Evolutionary conservation across 2,888 invertebrate species (phyloP).

Genomic region (Parnassius orleans): DNA sequence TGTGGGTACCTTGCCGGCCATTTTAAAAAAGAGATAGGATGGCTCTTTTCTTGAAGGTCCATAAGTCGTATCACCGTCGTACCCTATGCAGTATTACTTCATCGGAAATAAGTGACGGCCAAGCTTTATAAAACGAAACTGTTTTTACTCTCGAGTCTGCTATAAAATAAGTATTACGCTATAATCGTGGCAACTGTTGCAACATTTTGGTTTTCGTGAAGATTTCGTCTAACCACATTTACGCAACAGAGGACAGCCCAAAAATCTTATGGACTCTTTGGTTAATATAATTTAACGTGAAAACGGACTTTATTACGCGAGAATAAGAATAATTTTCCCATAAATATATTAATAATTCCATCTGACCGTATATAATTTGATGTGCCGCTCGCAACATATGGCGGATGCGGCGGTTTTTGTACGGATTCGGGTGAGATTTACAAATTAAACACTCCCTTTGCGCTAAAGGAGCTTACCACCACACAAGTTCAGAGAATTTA

Average conservation of each 20-base stretch:
- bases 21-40: no score
- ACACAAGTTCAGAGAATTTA: slow-evolving; percentile 23
- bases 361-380: slow-evolving; percentile 51
- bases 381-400: slow-evolving; percentile 48
- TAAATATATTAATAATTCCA: slow-evolving; percentile 25
- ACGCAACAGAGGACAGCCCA: slow-evolving; percentile 12
- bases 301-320: slow-evolving; percentile 28
- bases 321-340: slow-evolving; percentile 29
- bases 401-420: slow-evolving; percentile 54
- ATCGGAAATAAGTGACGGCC: no score
- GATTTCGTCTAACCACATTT: slow-evolving; percentile 19
- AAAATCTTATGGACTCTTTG: slow-evolving; percentile 8
- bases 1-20: no score
- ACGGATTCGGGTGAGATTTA: slow-evolving; percentile 38
- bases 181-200: slow-evolving; percentile 3
- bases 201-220: slow-evolving; percentile 11
- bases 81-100: no score
- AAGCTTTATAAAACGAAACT: no score
- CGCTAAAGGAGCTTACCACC: neutral
- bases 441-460: slow-evolving; percentile 22
- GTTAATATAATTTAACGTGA: slow-evolving; percentile 6
- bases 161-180: neutral
- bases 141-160: no score
- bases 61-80: no score
- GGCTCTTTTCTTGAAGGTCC: no score